Conservation (phyloP, 2,113 vertebrate genomes). For the Anser cygnoides region DNA sequence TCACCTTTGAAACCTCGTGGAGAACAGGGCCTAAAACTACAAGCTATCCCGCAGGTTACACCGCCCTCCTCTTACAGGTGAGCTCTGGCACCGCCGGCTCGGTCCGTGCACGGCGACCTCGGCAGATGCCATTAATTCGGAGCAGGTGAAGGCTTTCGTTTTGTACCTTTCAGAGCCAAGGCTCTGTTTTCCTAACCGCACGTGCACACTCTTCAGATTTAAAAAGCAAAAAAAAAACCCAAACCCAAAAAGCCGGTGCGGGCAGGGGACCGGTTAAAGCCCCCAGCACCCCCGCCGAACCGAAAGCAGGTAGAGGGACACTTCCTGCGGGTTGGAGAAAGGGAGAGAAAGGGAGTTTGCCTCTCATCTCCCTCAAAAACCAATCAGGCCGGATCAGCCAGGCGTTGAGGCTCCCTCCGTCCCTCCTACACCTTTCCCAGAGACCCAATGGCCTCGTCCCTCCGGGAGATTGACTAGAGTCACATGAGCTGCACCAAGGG, state of each 20-base stretch:
- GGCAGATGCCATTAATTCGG: background rate
- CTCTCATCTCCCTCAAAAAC: constrained; percentile 40
- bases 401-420: constrained; percentile 41
- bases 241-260: too few species aligned
- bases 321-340: constrained; percentile 51
- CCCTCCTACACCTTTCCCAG: constrained; percentile 88
- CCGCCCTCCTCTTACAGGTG: background rate
- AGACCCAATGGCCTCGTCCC: constrained; percentile 75
- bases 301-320: constrained; percentile 44
- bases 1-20: background rate
- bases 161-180: background rate
- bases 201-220: accelerated
- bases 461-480: constrained; percentile 69
- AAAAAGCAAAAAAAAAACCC: too few species aligned
- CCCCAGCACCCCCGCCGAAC: background rate
- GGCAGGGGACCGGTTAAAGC: background rate
- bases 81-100: accelerated
- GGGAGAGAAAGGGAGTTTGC: constrained; percentile 35
- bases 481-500: constrained; percentile 78
- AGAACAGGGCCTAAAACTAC: background rate
- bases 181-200: background rate
- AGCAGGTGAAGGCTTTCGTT: background rate
- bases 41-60: too few species aligned
- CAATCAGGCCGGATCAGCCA: constrained; percentile 66
- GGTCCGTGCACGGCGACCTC: accelerated